Evolutionary conservation across 2,888 invertebrate species (phyloP), one percentile per base, ranked within the genome.

Genomic region (Malacosoma neustria): DNA sequence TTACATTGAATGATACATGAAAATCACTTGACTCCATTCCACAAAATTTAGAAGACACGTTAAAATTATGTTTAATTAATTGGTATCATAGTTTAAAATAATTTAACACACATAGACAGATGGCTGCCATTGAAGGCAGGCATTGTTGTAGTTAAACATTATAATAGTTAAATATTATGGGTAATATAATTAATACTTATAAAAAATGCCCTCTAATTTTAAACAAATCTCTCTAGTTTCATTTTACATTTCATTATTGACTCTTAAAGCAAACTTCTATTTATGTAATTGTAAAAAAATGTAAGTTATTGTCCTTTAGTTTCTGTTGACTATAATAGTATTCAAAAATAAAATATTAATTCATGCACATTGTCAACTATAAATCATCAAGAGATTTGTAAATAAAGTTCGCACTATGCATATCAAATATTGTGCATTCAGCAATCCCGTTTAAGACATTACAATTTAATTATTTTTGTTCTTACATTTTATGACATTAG

Each of bases 381-480:
- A n/a, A n/a, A n/a, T n/a, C n/a, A n/a, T n/a, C 22, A 48, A 42
- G 22, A 22, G 22, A 22, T 22, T 22, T 22, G 22, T 51, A 48
- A 60, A 51, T 51, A 58, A 49, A 60, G 47, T 57, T 49, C 49
- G 51, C 55, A 65, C 60, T 63, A 64, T 69, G 63, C 69, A 57
- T 57, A 61, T 56, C 60, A 53, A 55, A 54, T 54, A 51, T 72
- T 72, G 75, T 75, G 73, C 72, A 63, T 22, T 22, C 22, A 22
- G 6, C 22, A 22, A 22, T 22, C 22, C 22, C 22, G 9, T 5
- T 9, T 22, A 22, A 22, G 6, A 22, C 22, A 22, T 5, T n/a
- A n/a, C n/a, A n/a, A n/a, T n/a, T n/a, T n/a, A n/a, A n/a, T n/a
- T n/a, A n/a, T n/a, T n/a, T n/a, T n/a, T n/a, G n/a, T n/a, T n/a